A percentile compares a stretch with the other conserved stretches of the same genome.
Conservation (phyloP, 2,888 invertebrate genomes). For the Octonoba sinensis region DNA sequence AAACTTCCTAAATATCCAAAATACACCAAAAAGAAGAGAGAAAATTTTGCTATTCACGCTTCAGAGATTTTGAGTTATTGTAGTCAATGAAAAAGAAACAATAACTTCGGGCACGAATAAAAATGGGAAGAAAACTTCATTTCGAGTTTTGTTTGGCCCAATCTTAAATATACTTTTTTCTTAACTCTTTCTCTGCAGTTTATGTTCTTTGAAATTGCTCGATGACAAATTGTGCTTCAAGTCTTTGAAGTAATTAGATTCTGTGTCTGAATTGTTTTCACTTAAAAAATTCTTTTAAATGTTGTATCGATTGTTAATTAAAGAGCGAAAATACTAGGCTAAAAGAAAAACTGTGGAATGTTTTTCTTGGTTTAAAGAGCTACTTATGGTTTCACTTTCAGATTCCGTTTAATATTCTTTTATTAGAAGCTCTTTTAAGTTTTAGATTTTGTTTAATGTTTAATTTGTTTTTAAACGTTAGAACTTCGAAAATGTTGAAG, state of each 20-base stretch:
- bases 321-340: slow-evolving; percentile 3
- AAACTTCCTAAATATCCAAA: slow-evolving; percentile 40
- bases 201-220: slow-evolving; percentile 31
- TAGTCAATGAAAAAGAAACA: slow-evolving; percentile 64
- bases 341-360: background rate
- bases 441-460: no score
- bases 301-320: slow-evolving; percentile 49
- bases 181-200: slow-evolving; percentile 9
- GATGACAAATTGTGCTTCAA: slow-evolving; percentile 44
- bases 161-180: slow-evolving; percentile 16
- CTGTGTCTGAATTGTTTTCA: slow-evolving; percentile 41
- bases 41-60: slow-evolving; percentile 59
- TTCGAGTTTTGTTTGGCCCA: slow-evolving; percentile 51
- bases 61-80: slow-evolving; percentile 58
- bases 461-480: no score
- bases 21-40: slow-evolving; percentile 39
- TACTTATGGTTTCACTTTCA: no score
- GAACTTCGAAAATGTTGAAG: no score
- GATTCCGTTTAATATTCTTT: no score
- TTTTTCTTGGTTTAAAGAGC: no score
- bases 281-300: slow-evolving; percentile 38
- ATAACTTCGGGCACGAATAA: slow-evolving; percentile 57
- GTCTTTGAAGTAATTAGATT: slow-evolving; percentile 45
- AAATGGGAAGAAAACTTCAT: slow-evolving; percentile 59
- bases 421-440: no score